Evolutionary conservation across 2,113 vertebrate genomes (phyloP), one percentile per base, ranked within the genome.

Genomic region (Numenius arquata): DNA sequence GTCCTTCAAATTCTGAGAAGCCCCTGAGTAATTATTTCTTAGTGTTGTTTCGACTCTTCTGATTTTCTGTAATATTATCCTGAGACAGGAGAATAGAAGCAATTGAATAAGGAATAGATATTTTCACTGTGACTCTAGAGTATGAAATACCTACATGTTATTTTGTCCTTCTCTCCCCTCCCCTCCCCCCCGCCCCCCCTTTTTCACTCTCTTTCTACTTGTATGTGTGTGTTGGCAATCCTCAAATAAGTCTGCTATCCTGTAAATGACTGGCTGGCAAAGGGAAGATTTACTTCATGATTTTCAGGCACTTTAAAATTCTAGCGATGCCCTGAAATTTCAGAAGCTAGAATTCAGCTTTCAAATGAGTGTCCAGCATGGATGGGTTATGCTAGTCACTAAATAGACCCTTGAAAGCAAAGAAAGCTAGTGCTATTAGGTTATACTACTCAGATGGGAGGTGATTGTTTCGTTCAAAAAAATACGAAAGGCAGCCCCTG

Each of bases 121-220:
- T 48, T 77, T 77, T 71, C 36, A 41, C 20, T 63, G 73, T 56
- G 9, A 63, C 30, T 48, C 17, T n/a, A 36, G n/a, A 70, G 10
- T 55, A 62, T 18, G 62, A 77, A 85, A 58, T 43, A 26, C 6
- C 5, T 50, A 36, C 5, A 5, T 56, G 19, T 11, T 72, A 38
- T 58, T 38, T 50, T 3, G 3, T 40, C 14, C 26, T 82, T 66
- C 26, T 63, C 19, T 58, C 12, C n/a, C 63, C n/a, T 10, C 1
- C 9, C 1, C 9, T 40, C 63, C n/a, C 12, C 1, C 9, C 1
- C 9, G 12, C 6, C 18, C 2, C 16, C 43, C 43, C 15, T 56
- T n/a, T 56, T 34, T 71, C 13, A 78, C 8, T 12, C 12, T 50
- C 36, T 50, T 34, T 43, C 36, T 72, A 21, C 34, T 53, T 62